Evolutionary conservation across 2,888 invertebrate genomes (phyloP).

Genomic region (Loripinus fragilis): DNA sequence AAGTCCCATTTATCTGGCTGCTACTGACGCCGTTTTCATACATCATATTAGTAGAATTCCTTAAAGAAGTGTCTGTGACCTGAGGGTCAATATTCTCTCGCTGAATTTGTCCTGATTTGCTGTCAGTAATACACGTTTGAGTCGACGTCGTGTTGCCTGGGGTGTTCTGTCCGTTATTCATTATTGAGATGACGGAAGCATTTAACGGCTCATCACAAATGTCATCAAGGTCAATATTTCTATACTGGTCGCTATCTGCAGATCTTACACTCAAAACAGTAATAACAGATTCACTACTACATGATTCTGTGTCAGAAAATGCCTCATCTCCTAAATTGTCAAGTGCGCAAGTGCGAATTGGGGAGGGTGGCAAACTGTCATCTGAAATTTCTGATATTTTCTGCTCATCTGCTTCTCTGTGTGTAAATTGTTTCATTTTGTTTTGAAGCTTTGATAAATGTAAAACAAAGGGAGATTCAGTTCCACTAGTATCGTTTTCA

Average conservation of each 20-base stretch:
- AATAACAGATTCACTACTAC: conserved; percentile 66
- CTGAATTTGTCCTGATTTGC: conserved; percentile 5
- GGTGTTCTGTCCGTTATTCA: conserved; percentile 9
- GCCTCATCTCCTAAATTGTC: conserved; percentile 60
- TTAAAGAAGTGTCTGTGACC: background rate
- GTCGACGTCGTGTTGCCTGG: background rate
- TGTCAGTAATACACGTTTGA: background rate
- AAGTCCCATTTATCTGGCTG: conserved; percentile 12
- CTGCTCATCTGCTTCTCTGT: background rate
- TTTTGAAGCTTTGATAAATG: conserved; percentile 18
- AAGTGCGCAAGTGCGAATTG: conserved; percentile 63
- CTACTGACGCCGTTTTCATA: conserved; percentile 8
- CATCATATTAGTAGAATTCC: background rate
- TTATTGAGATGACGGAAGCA: conserved; percentile 16
- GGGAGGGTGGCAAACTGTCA: conserved; percentile 60
- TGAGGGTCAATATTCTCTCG: background rate
- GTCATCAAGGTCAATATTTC: conserved; percentile 17
- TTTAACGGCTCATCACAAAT: conserved; percentile 11
- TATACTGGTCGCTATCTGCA: conserved; percentile 50
- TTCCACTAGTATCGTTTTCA: background rate
- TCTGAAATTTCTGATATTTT: conserved; percentile 42
- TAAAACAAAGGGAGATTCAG: conserved; percentile 7
- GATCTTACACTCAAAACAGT: conserved; percentile 69
- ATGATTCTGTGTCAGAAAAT: conserved; percentile 67
- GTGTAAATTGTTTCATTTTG: conserved; percentile 1